Base-by-base conservation (phyloP, 2,797 vertebrate species). In the Enoplosus armatus region DNA sequence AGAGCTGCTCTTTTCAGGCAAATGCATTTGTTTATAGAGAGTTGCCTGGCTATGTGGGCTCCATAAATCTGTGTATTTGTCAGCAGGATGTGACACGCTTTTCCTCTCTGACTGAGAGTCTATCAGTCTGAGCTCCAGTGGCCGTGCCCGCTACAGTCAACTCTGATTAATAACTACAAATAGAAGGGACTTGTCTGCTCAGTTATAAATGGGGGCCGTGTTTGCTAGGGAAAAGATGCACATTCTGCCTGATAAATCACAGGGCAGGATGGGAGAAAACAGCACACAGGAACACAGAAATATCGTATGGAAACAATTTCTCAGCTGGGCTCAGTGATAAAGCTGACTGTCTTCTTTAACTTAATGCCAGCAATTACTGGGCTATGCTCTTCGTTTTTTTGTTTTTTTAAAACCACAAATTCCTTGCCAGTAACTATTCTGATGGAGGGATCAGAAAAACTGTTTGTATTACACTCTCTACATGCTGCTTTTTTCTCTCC, bases 121-220 rank as follows among this genome's bases (percentile, higher is more conserved):
- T 91, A 95, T 95, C 94, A 94, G 92, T 92, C 90, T 93, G 91
- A 93, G 92, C 93, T 94, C 90, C 93, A 93, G 89, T 92, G 91
- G 90, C 91, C 87, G 77, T 92, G 91, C 90, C 89, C 80, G 90
- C 93, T 91, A 93, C 93, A 95, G 92, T 94, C 94, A 93, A 92
- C 88, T 91, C 91, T 94, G 95, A 95, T 95, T 96, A 95, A 95
- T 95, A 95, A 94, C 93, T 90, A 91, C 90, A 93, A 95, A 94
- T 91, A 93, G 84, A 88, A 94, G 90, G 88, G 85, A 93, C 83
- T 90, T 92, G 91, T 88, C 89, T 92, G 87, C 85, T 75, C 71
- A 72, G 90, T 93, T 92, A 93, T 92, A 93, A 94, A 95, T 94
- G 90, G 90, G 84, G 84, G 81, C 79, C 74, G 84, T 79, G 92